Conservation (phyloP, 2,888 invertebrate species). For the Dasysyrphus albostriatus region DNA sequence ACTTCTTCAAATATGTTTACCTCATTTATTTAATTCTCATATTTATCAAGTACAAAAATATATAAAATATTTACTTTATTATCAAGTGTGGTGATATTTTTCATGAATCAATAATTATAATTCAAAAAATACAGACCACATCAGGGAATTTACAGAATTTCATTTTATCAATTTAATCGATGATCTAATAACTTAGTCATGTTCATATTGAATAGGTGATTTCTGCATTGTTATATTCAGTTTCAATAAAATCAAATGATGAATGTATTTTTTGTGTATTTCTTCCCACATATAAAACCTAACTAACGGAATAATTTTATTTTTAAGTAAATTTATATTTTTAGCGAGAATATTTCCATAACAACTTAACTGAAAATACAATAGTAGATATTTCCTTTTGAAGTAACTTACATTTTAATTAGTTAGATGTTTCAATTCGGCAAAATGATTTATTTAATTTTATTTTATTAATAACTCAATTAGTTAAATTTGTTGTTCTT, state of each 20-base stretch:
- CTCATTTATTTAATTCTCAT: background rate
- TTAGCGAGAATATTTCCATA: background rate
- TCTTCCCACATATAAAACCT: background rate
- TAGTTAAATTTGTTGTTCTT: too few species aligned
- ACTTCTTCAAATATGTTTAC: constrained; percentile 1
- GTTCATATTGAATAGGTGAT: background rate
- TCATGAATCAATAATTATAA: background rate
- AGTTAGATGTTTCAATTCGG: background rate
- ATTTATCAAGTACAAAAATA: background rate
- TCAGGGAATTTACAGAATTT: background rate
- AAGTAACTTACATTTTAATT: background rate
- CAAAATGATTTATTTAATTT: too few species aligned
- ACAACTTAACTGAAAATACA: background rate
- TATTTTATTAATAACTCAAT: too few species aligned
- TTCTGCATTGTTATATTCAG: background rate
- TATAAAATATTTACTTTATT: background rate
- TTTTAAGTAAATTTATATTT: background rate
- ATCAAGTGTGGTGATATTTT: background rate
- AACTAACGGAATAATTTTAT: background rate
- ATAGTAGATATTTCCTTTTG: background rate
- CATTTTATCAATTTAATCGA: constrained; percentile 3
- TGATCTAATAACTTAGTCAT: constrained; percentile 16
- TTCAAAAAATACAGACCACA: background rate
- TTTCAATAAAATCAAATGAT: background rate
- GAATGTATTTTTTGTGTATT: background rate